These are phyloP conservation scores for Sebastes oblongus DNA, from an alignment of 2,797 vertebrate species.

Conservation along the genomic window DNA sequence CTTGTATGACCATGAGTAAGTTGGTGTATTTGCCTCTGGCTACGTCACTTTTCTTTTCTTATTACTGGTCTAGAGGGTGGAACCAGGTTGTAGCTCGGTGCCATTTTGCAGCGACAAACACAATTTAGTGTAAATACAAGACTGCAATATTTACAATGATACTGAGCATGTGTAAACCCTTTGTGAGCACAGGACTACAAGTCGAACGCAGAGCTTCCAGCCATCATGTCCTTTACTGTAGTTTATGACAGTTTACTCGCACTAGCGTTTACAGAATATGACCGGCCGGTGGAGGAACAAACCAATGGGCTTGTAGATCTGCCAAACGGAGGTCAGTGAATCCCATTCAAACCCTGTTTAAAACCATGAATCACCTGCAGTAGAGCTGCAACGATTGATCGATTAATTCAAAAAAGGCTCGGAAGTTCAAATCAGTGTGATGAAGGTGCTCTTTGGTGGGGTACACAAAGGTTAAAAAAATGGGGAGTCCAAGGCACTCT, in stretches of 20 bases:
- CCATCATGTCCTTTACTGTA: not conserved
- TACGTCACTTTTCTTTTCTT: not conserved
- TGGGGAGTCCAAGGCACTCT: too few relatives aligned
- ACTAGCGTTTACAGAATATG: not conserved
- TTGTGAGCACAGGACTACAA: not conserved
- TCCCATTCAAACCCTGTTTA: not conserved
- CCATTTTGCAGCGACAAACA: not conserved
- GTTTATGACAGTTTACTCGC: not conserved
- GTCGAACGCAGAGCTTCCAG: not conserved
- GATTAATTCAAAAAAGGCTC: too few relatives aligned
- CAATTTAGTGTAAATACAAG: not conserved
- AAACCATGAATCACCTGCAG: not conserved
- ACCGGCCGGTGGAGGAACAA: not conserved
- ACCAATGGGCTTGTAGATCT: not conserved
- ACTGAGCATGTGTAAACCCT: not conserved
- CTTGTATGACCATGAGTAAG: not conserved
- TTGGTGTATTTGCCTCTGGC: not conserved
- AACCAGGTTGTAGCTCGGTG: not conserved
- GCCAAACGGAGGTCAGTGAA: not conserved
- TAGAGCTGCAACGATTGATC: too few relatives aligned
- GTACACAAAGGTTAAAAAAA: too few relatives aligned
- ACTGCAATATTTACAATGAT: not conserved
- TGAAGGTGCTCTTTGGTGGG: too few relatives aligned
- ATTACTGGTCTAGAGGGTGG: not conserved
- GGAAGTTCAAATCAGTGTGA: too few relatives aligned